Base-by-base conservation (phyloP, 2,113 vertebrate genomes). In the Semicossyphus pulcher region DNA sequence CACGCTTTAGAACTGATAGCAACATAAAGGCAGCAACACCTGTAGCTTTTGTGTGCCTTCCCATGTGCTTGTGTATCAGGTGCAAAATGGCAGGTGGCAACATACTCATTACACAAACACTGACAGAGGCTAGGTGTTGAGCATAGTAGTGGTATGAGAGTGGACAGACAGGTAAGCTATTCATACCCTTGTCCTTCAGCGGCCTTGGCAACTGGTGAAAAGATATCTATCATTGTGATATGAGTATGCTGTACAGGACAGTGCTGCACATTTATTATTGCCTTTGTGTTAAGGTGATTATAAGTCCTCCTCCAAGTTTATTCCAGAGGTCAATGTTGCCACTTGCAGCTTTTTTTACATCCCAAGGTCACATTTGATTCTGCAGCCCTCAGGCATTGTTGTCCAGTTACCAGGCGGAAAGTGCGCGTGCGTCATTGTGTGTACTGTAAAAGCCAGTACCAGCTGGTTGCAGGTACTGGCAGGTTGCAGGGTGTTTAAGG, bases 401-500 rank as follows among this genome's bases (percentile, higher is more conserved):
- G 25, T 18, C 8, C 59, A 49, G 47, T 51, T 41, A 54, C 28
- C 31, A 47, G 49, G 2, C 29, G 39, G 23, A 45, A 5, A 28
- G 49, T 31, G 49, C 5, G 34, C 25, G 37, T 16, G 60, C 4
- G 36, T 18, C 2, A 8, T 5, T 41, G 54, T 62, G 64, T 64
- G n/a, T 14, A 10, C 57, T 49, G 34, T 69, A 36, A 31, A 20
- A 71, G 15, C 87, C 54, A 25, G 86, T 58, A 23, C 34, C 48
- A 71, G 71, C 86, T 75, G 83, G 83, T 58, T 87, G 16, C 42
- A 67, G 78, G 71, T 73, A 81, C 41, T 60, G n/a, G n/a, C n/a
- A n/a, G n/a, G n/a, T n/a, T n/a, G n/a, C n/a, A n/a, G 36, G 25
- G 32, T 47, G 47, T 60, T 26, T 20, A 10, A 51, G 41, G 49